A percentile compares a stretch with the other conserved stretches of the same genome.
phyloP scores from a whole-genome alignment of 2,113 vertebrate species.

The Heterochromis multidens region DNA sequence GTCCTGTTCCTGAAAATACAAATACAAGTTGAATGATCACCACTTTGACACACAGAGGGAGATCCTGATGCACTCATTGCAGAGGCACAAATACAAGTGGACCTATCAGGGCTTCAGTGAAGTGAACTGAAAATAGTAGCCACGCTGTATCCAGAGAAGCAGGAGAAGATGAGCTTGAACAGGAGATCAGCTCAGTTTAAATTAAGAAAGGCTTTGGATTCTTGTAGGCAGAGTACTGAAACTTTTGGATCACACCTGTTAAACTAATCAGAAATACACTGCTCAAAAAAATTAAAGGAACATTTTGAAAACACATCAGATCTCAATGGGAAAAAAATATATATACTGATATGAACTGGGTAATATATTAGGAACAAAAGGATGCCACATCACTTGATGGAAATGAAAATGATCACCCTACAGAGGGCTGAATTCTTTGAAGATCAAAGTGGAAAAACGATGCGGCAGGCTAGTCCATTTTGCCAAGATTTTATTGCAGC shows the following conservation, averaged over 20 bases:
- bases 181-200: not conserved
- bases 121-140: not conserved
- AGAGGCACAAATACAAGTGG: not conserved
- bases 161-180: not conserved
- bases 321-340: too few relatives aligned
- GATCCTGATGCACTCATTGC: not conserved
- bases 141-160: not conserved
- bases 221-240: not conserved
- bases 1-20: not conserved
- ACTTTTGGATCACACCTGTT: not conserved
- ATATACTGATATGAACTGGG: too few relatives aligned
- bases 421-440: too few relatives aligned
- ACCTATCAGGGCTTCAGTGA: fast-evolving
- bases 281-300: too few relatives aligned
- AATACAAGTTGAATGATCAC: not conserved
- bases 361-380: too few relatives aligned
- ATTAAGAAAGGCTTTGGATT: not conserved
- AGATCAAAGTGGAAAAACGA: too few relatives aligned
- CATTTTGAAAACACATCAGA: too few relatives aligned
- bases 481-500: too few relatives aligned
- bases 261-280: not conserved
- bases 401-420: too few relatives aligned
- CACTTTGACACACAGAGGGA: not conserved
- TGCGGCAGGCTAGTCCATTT: too few relatives aligned
- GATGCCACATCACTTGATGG: too few relatives aligned